A percentile compares a stretch with the other conserved stretches of the same genome.
Evolutionary conservation across 1,140 invertebrate genomes (phyloP).

Genomic region (Caerostris darwini): DNA sequence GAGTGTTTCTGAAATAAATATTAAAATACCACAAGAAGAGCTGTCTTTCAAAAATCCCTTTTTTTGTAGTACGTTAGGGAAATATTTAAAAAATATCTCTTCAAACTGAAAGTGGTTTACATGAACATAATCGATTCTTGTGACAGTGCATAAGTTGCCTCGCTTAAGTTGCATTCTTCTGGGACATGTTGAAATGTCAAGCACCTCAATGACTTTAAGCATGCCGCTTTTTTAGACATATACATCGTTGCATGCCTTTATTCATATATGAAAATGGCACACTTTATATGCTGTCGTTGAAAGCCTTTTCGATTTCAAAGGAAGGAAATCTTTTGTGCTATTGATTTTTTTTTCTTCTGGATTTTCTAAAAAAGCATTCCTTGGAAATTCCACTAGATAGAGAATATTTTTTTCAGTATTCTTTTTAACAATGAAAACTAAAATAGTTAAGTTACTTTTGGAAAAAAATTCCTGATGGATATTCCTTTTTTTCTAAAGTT

Average conservation of each 20-base stretch:
- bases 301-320: background rate
- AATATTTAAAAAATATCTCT: constrained; percentile 16
- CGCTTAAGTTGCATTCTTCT: background rate
- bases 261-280: constrained; percentile 11
- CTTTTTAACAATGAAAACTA: background rate
- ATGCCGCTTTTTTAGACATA: background rate
- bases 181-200: constrained; percentile 1
- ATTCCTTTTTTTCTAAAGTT: too few relatives aligned
- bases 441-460: background rate
- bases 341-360: background rate
- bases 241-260: constrained; percentile 1
- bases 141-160: background rate
- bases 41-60: background rate
- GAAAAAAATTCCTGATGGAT: too few relatives aligned
- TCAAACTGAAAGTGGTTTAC: background rate
- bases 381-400: background rate
- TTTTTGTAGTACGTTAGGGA: background rate
- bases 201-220: background rate
- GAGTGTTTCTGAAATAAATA: background rate
- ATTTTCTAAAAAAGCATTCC: constrained; percentile 4
- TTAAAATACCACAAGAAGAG: background rate
- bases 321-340: background rate
- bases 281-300: background rate
- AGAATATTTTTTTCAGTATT: background rate
- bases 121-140: constrained; percentile 8